phyloP scores from a whole-genome alignment of 2,113 vertebrate genomes.

The Mugil cephalus region DNA sequence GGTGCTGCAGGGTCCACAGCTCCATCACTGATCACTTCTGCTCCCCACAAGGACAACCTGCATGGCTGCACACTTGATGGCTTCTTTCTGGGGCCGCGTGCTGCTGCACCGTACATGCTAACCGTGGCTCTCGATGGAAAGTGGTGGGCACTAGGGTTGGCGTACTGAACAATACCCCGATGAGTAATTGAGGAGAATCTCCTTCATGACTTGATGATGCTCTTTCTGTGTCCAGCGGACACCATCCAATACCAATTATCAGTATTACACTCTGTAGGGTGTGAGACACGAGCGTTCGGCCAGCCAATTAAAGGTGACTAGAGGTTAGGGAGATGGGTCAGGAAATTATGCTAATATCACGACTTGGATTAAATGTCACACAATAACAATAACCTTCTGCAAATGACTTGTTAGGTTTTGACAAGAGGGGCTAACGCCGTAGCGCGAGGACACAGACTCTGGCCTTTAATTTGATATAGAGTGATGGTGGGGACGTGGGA shows the following conservation, averaged over 20 bases:
- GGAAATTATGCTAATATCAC: conserved; percentile 77
- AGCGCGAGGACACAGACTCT: conserved; percentile 46
- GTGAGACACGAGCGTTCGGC: conserved; percentile 51
- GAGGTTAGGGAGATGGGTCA: conserved; percentile 68
- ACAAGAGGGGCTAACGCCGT: conserved; percentile 39
- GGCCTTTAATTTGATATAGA: conserved; percentile 74
- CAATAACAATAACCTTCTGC: conserved; percentile 74
- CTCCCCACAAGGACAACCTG: conserved; percentile 13
- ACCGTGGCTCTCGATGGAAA: neutral
- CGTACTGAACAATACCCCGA: too few species aligned
- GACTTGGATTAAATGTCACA: conserved; percentile 74
- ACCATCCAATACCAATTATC: conserved; percentile 42
- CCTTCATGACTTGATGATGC: neutral
- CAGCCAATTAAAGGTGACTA: conserved; percentile 72
- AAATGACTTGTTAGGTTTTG: conserved; percentile 65
- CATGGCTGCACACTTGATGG: conserved; percentile 34
- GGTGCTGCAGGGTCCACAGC: conserved; percentile 32
- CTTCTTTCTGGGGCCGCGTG: conserved; percentile 23
- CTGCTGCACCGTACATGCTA: neutral
- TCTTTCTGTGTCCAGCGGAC: conserved; percentile 8
- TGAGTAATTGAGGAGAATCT: neutral
- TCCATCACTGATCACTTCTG: conserved; percentile 41
- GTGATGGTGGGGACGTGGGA: conserved; percentile 47
- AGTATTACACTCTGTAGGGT: conserved; percentile 51
- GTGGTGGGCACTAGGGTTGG: too few species aligned